phyloP scores from a whole-genome alignment of 2,797 vertebrate species.

The Huso huso region DNA sequence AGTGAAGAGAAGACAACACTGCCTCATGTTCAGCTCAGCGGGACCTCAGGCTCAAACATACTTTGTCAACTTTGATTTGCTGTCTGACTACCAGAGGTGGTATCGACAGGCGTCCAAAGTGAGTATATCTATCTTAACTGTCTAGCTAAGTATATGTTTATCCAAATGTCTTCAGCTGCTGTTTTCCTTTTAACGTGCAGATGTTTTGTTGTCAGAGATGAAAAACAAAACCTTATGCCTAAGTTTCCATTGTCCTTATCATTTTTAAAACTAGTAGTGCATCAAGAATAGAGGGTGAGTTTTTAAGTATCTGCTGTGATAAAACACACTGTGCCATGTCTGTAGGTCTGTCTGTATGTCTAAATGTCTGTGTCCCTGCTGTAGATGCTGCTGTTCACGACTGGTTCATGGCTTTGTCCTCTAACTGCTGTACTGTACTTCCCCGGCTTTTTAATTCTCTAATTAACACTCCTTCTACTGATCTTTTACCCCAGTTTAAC shows the following conservation, averaged over 20 bases:
- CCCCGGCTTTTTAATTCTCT: constrained; percentile 32
- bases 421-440: background rate
- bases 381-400: background rate
- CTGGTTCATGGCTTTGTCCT: background rate
- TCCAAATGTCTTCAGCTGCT: background rate
- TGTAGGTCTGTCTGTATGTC: constrained; percentile 8
- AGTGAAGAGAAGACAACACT: constrained; percentile 77
- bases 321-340: background rate
- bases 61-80: constrained; percentile 83
- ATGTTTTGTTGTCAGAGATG: too few species aligned
- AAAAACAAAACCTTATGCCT: background rate
- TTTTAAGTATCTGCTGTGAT: background rate
- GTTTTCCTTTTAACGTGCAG: background rate
- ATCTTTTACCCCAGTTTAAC: constrained; percentile 32
- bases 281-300: background rate
- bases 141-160: background rate
- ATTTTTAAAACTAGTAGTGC: too few species aligned
- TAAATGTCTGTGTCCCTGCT: background rate
- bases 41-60: constrained; percentile 88
- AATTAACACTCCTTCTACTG: constrained; percentile 30
- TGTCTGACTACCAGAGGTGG: constrained; percentile 84
- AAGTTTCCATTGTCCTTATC: too few species aligned
- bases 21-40: constrained; percentile 84
- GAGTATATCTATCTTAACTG: constrained; percentile 33
- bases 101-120: constrained; percentile 88